Evolutionary conservation across 2,113 vertebrate species (phyloP).

Genomic region (Gnathonemus echidnorhynchus): DNA sequence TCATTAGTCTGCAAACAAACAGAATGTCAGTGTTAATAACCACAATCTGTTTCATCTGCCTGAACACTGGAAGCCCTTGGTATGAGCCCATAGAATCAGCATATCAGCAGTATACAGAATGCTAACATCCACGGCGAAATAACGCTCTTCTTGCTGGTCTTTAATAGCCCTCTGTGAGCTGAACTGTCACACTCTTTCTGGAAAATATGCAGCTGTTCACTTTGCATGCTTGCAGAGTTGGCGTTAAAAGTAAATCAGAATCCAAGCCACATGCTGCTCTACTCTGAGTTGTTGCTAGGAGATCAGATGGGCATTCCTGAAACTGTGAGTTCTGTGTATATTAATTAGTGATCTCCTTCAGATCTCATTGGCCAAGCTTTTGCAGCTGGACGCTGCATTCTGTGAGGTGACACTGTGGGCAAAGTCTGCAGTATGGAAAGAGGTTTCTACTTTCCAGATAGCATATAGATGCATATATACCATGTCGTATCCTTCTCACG

Average conservation of each 20-base stretch:
- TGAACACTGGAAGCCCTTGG: not conserved
- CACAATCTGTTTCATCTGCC: not conserved
- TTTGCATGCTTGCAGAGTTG: not conserved
- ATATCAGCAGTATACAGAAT: not conserved
- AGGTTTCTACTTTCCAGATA: not conserved
- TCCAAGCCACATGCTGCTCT: not conserved
- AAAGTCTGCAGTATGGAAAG: not conserved
- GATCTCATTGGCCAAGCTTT: not conserved
- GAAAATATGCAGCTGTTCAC: not conserved
- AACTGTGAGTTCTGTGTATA: not conserved
- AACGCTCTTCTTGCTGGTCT: not conserved
- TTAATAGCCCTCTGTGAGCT: not conserved
- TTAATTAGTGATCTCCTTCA: not conserved
- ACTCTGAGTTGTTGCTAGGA: not conserved
- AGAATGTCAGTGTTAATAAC: not conserved
- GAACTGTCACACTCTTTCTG: not conserved
- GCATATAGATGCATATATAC: not conserved
- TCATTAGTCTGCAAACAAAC: constrained; percentile 8
- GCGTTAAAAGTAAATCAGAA: not conserved
- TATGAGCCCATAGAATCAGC: not conserved
- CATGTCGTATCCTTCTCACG: not conserved
- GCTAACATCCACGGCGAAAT: not conserved
- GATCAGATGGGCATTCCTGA: not conserved
- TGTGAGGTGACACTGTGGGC: not conserved
- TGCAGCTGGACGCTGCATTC: not conserved